These are phyloP conservation scores for Neogale vison DNA, from an alignment of 2,113 vertebrate genomes.

Conservation along the genomic window DNA sequence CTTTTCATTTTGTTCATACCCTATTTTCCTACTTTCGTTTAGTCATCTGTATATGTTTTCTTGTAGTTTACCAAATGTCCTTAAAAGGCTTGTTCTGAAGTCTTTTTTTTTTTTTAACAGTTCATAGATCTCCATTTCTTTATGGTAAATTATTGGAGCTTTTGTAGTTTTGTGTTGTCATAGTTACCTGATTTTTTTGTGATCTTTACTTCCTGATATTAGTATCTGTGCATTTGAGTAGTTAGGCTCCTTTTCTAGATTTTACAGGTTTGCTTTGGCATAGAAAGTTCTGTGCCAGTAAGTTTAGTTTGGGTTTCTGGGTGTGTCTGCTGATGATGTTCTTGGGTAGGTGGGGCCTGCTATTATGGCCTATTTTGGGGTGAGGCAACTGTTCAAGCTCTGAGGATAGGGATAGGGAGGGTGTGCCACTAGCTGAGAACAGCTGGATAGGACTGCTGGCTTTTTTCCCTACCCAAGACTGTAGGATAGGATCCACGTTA, in stretches of 20 bases:
- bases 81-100: neutral
- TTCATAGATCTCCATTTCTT: neutral
- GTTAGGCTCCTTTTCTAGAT: neutral
- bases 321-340: neutral
- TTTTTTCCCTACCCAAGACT: neutral
- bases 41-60: neutral
- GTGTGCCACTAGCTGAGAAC: neutral
- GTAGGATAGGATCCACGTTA: neutral
- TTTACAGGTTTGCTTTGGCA: neutral
- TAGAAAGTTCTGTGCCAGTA: neutral
- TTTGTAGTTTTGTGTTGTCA: neutral
- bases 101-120: neutral
- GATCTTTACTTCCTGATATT: neutral
- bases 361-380: neutral
- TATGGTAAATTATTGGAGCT: neutral
- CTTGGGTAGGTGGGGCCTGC: neutral
- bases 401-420: neutral
- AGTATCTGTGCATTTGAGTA: neutral
- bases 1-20: neutral
- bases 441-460: neutral
- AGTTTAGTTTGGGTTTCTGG: neutral
- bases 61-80: neutral
- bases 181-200: neutral
- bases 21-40: neutral
- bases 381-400: neutral